These are phyloP conservation scores for Mareca penelope DNA, from an alignment of 2,797 vertebrate species.

Conservation along the genomic window DNA sequence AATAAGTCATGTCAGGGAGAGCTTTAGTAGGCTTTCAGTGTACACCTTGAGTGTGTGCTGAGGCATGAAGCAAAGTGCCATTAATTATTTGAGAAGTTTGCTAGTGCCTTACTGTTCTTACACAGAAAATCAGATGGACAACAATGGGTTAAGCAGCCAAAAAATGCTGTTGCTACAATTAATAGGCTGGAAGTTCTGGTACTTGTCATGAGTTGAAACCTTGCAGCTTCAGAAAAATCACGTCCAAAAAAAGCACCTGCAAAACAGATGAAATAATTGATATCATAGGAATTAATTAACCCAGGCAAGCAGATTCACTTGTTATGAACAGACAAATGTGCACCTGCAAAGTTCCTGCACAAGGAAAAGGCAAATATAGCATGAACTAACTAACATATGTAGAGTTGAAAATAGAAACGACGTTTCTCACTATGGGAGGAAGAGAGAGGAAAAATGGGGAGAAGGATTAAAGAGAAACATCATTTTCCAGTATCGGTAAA, in stretches of 20 bases:
- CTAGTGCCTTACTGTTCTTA: not conserved
- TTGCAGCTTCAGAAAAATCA: not conserved
- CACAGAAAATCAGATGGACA: not conserved
- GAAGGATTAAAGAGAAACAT: not conserved
- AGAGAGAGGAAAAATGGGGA: not conserved
- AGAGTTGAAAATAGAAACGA: not conserved
- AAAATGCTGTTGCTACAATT: not conserved
- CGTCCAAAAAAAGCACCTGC: not conserved
- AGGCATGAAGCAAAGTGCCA: not conserved
- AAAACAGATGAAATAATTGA: not conserved
- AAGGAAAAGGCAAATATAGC: not conserved
- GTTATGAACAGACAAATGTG: not conserved
- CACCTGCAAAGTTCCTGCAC: not conserved
- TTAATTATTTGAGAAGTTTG: slow-evolving; percentile 22
- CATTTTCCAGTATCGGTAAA: not conserved
- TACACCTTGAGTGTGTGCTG: not conserved
- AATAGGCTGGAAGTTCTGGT: not conserved
- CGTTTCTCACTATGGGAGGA: not conserved
- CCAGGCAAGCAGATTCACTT: not conserved
- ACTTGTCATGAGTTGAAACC: not conserved
- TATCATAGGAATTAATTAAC: not conserved
- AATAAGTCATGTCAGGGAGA: slow-evolving; percentile 4
- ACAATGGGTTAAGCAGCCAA: not conserved
- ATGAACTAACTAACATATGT: not conserved
- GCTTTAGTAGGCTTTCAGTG: slow-evolving; percentile 9